Percentiles rank a stretch among this genome's conserved stretches.
These are phyloP conservation scores for Orcinus orca DNA, from an alignment of 2,113 vertebrate genomes.

Conservation along the genomic window DNA sequence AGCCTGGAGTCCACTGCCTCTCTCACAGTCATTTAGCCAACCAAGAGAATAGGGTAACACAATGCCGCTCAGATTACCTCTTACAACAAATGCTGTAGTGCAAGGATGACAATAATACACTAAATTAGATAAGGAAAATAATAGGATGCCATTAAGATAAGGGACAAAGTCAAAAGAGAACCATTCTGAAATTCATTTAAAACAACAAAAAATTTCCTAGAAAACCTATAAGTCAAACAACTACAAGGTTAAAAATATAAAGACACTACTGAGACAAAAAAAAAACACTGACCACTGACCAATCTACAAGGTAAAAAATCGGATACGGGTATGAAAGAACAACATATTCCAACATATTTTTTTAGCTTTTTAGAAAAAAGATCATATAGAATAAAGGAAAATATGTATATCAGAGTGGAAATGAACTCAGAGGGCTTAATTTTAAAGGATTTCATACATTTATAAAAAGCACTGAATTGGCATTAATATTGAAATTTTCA, in stretches of 20 bases:
- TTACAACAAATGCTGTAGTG: background rate
- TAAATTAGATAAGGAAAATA: background rate
- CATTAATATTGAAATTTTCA: background rate
- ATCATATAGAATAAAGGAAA: background rate
- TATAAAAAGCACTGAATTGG: background rate
- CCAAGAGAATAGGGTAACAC: background rate
- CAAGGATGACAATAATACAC: background rate
- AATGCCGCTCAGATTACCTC: background rate
- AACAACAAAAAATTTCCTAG: background rate
- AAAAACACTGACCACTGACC: background rate
- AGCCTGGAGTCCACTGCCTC: background rate
- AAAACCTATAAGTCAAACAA: background rate
- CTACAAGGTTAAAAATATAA: constrained; percentile 13
- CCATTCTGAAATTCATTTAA: background rate
- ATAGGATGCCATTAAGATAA: background rate
- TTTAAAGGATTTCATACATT: background rate
- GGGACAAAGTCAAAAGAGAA: background rate
- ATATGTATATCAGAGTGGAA: background rate
- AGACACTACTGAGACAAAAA: background rate
- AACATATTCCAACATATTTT: background rate
- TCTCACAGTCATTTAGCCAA: background rate
- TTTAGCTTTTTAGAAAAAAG: background rate
- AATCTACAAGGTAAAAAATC: background rate
- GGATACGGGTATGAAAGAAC: background rate
- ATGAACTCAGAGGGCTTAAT: background rate